Evolutionary conservation across 2,113 vertebrate genomes (phyloP).

Genomic region (Henicopernis longicauda): DNA sequence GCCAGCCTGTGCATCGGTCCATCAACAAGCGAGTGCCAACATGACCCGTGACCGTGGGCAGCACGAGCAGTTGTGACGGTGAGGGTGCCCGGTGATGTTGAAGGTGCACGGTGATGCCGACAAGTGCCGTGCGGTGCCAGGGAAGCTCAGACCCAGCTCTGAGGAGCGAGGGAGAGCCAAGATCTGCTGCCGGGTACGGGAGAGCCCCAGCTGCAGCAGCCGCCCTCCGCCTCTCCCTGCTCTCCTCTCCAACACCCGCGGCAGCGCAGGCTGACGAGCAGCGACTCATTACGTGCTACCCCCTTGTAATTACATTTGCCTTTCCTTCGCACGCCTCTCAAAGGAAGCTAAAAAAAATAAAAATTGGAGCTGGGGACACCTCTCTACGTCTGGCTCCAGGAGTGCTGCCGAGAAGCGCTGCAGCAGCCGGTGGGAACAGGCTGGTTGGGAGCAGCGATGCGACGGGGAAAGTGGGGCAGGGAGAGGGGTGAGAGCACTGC

Average conservation of each 20-base stretch:
- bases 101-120: not conserved
- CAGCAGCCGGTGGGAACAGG: not conserved
- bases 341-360: not conserved
- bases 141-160: not conserved
- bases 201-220: not conserved
- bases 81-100: not conserved
- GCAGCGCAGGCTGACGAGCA: not conserved
- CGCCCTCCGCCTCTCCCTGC: not conserved
- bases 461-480: not conserved
- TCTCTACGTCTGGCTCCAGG: not conserved
- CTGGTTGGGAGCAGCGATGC: not conserved
- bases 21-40: rapidly evolving
- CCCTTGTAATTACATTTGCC: not conserved
- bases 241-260: not conserved
- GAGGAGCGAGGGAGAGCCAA: not conserved
- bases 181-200: not conserved
- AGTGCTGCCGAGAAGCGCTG: not conserved
- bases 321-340: not conserved
- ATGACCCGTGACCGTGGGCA: rapidly evolving
- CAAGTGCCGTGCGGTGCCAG: not conserved
- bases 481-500: not conserved
- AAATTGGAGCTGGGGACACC: not conserved
- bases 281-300: not conserved
- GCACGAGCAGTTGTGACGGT: not conserved
- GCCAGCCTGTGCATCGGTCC: rapidly evolving